Conservation (phyloP, 2,797 vertebrate genomes). For the Dendrocincla fuliginosa region DNA sequence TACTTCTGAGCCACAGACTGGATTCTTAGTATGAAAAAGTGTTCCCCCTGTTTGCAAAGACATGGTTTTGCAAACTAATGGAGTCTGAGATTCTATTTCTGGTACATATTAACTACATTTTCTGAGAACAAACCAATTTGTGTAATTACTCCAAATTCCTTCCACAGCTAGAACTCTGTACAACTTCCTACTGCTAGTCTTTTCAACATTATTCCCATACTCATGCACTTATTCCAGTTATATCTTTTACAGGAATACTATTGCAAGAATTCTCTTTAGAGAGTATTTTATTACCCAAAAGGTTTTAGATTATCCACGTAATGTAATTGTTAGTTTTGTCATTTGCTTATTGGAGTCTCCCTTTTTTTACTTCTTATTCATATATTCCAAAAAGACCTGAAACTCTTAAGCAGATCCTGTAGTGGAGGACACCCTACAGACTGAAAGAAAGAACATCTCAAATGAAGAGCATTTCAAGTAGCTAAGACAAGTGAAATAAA, state of each 20-base stretch:
- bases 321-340: background rate
- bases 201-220: background rate
- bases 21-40: background rate
- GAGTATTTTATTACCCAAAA: background rate
- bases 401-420: background rate
- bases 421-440: background rate
- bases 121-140: constrained; percentile 7
- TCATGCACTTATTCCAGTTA: background rate
- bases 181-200: background rate
- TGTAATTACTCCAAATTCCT: constrained; percentile 18
- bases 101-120: constrained; percentile 25
- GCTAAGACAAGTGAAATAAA: background rate
- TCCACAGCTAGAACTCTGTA: background rate
- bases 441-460: background rate
- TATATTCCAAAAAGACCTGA: background rate
- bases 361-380: background rate
- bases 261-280: background rate
- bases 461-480: background rate
- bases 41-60: background rate
- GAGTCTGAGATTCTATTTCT: constrained; percentile 15
- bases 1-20: background rate
- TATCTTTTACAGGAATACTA: background rate
- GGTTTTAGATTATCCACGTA: background rate
- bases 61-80: background rate
- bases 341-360: background rate